Base-by-base conservation (phyloP, 2,797 vertebrate species). In the Tenualosa ilisha region DNA sequence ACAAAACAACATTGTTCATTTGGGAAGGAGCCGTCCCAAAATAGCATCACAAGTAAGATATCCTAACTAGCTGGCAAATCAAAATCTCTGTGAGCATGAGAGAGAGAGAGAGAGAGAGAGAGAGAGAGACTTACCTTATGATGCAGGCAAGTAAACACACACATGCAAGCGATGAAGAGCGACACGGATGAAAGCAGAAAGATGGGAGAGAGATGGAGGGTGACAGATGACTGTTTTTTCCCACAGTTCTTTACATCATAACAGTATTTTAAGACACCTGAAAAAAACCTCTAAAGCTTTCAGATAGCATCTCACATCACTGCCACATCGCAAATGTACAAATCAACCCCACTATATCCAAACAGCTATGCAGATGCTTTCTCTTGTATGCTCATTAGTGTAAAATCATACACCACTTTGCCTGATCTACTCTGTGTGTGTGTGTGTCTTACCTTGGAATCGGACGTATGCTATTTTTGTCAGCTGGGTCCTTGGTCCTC, bases 381-480 rank as follows among this genome's bases (percentile, higher is more conserved):
- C 65, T 40, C 31, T 72, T 3, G 26, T 72, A 1, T 72, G 31
- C 65, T 31, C 65, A 31, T 68, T 31, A 68, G 24, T 68, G 6
- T 68, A 12, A 68, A 68, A 65, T 65, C 6, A 22, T 65, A 65
- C n/a, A 65, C 26, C 31, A 31, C 65, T 72, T 12, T 26, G 65
- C 81, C 56, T 9, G 20, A 81, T 81, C 15, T 22, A 84, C 50
- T 46, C 7, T 46, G 46, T 46, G 46, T 1, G 46, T 86, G 59
- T 53, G 72, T 81, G 13, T 5, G 72, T 90, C 93, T 95, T 94
- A 96, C 95, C 94, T 94, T 94, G 92, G 84, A 93, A 95, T 83
- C 87, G 89, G 88, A 95, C 82, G 20, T 93, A 95, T 46, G 94
- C 91, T 12, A 95, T 92, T 90, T 92, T 94, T 53, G 95, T 95